Evolutionary conservation across 2,113 vertebrate genomes (phyloP).

Genomic region (Chaetura pelagica): DNA sequence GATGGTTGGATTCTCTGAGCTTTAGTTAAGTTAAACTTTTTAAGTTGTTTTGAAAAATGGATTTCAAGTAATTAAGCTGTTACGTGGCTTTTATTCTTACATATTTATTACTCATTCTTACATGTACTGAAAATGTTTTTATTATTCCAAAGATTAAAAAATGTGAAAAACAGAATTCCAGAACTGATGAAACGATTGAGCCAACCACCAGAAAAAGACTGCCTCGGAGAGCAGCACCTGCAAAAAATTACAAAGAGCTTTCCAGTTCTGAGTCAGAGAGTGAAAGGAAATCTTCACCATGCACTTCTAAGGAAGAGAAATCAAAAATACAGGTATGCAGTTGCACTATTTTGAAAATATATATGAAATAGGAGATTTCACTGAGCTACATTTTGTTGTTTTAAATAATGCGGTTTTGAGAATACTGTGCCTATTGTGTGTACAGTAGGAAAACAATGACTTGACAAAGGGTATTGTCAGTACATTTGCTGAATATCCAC

Average conservation of each 20-base stretch:
- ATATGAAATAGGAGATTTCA: background rate
- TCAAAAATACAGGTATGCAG: conserved; percentile 48
- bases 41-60: background rate
- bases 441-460: background rate
- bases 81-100: background rate
- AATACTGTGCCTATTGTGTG: background rate
- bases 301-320: background rate
- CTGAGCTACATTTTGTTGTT: background rate
- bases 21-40: background rate
- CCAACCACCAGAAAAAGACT: conserved; percentile 55
- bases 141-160: conserved; percentile 52
- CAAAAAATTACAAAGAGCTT: conserved; percentile 86
- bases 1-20: background rate
- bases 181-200: background rate
- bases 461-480: background rate
- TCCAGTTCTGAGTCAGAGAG: conserved; percentile 79
- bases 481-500: background rate
- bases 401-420: background rate
- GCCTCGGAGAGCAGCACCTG: conserved; percentile 78
- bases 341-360: background rate
- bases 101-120: background rate
- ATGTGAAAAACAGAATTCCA: conserved; percentile 12
- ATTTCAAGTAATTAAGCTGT: background rate
- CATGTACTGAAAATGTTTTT: background rate
- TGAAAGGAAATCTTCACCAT: conserved; percentile 8